Percentiles rank a stretch among this genome's conserved stretches.
Evolutionary conservation across 2,113 vertebrate species (phyloP).

Genomic region (Tamias sibiricus): DNA sequence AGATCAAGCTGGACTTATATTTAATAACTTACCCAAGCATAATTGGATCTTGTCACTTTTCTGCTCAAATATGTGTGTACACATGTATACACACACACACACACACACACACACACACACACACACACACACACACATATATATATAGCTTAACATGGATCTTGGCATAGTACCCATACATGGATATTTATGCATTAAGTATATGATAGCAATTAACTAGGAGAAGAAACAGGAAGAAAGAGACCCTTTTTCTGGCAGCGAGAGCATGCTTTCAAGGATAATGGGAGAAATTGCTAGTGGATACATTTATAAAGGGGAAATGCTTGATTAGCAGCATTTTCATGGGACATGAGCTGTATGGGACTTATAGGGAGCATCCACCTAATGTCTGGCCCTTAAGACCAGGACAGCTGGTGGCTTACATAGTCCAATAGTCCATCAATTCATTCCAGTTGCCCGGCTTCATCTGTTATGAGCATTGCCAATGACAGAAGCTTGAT

Average conservation of each 20-base stretch:
- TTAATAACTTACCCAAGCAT: conserved; percentile 8
- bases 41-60: not conserved
- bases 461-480: not conserved
- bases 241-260: not conserved
- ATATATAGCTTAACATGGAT: not conserved
- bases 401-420: not conserved
- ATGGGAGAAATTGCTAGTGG: not conserved
- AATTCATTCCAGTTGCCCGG: not conserved
- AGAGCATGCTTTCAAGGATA: not conserved
- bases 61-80: not conserved
- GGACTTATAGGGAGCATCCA: not conserved
- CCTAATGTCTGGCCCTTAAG: not conserved
- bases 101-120: too few relatives aligned
- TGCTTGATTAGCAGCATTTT: not conserved
- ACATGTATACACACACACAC: too few relatives aligned
- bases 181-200: not conserved
- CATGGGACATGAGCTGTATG: not conserved
- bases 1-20: not conserved
- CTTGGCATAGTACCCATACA: not conserved
- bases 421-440: not conserved
- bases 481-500: not conserved
- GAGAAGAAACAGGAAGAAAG: not conserved
- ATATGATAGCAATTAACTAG: conserved; percentile 8
- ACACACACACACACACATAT: not conserved
- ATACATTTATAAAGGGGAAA: not conserved